These are phyloP conservation scores for Mustela nigripes DNA, from an alignment of 2,113 vertebrate genomes.

Conservation along the genomic window DNA sequence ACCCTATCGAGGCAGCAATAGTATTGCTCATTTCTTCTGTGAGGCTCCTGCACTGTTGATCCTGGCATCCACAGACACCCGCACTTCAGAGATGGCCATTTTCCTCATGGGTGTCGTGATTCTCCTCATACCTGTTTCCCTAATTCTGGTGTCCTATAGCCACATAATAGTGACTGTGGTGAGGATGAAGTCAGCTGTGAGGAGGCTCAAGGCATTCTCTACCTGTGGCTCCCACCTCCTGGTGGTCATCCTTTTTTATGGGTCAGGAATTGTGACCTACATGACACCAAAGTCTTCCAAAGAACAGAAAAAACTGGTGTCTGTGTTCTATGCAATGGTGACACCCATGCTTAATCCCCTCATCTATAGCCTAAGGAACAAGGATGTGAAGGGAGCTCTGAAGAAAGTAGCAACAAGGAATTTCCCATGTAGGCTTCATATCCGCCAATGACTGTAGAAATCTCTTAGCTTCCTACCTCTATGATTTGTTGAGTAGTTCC, in stretches of 20 bases:
- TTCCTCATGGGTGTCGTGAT: slow-evolving; percentile 75
- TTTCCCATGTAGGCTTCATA: not conserved
- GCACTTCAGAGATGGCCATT: slow-evolving; percentile 68
- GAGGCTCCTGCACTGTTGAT: slow-evolving; percentile 76
- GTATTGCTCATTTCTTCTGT: slow-evolving; percentile 80
- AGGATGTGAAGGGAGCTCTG: slow-evolving; percentile 71
- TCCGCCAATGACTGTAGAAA: not conserved
- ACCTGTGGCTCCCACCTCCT: slow-evolving; percentile 75
- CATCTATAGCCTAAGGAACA: slow-evolving; percentile 79
- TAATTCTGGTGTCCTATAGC: slow-evolving; percentile 75
- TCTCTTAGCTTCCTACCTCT: not conserved
- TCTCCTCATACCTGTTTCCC: slow-evolving; percentile 71
- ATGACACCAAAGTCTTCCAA: slow-evolving; percentile 79
- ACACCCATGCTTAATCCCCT: slow-evolving; percentile 77
- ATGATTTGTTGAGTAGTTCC: not conserved
- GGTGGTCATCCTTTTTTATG: slow-evolving; percentile 73
- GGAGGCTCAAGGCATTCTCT: slow-evolving; percentile 77
- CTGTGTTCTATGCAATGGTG: slow-evolving; percentile 77
- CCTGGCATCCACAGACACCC: slow-evolving; percentile 66
- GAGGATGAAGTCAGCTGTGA: slow-evolving; percentile 70
- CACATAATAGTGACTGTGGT: slow-evolving; percentile 71
- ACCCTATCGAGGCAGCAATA: slow-evolving; percentile 73
- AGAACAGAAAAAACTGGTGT: slow-evolving; percentile 75
- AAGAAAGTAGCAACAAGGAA: slow-evolving; percentile 56
- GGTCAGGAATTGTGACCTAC: slow-evolving; percentile 71